These are phyloP conservation scores for Leucophenga maculata DNA, from an alignment of 2,888 invertebrate species.

Conservation along the genomic window DNA sequence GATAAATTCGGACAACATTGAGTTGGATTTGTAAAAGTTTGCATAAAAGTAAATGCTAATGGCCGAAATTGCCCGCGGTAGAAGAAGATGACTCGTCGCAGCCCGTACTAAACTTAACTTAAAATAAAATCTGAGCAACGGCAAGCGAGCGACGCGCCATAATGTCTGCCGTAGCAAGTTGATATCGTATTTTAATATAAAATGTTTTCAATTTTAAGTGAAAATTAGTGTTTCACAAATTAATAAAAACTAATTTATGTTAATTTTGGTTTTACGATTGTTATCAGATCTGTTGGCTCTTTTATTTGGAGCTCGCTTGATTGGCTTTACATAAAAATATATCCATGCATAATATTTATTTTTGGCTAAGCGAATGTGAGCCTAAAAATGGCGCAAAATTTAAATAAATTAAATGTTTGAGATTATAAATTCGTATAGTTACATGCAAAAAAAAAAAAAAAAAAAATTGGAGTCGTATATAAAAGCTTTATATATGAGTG, in stretches of 20 bases:
- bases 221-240: slow-evolving; percentile 61
- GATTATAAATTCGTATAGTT: too few species aligned
- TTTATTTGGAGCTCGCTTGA: slow-evolving; percentile 30
- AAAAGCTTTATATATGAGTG: too few species aligned
- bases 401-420: too few species aligned
- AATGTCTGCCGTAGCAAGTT: slow-evolving; percentile 46
- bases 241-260: slow-evolving; percentile 62
- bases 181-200: neutral
- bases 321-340: slow-evolving; percentile 46
- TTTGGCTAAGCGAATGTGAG: neutral
- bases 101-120: neutral
- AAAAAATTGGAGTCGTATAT: neutral
- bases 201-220: slow-evolving; percentile 38
- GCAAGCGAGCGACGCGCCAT: slow-evolving; percentile 49
- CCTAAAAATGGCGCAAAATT: too few species aligned
- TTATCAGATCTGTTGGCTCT: neutral
- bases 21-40: slow-evolving; percentile 8
- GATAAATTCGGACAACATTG: slow-evolving; percentile 10
- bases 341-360: neutral
- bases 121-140: neutral
- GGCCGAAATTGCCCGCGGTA: neutral
- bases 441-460: neutral
- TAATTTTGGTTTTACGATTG: slow-evolving; percentile 45
- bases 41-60: slow-evolving; percentile 10
- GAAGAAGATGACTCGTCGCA: neutral